These are phyloP conservation scores for Pachyramphus minor DNA, from an alignment of 2,113 vertebrate genomes.

Conservation along the genomic window DNA sequence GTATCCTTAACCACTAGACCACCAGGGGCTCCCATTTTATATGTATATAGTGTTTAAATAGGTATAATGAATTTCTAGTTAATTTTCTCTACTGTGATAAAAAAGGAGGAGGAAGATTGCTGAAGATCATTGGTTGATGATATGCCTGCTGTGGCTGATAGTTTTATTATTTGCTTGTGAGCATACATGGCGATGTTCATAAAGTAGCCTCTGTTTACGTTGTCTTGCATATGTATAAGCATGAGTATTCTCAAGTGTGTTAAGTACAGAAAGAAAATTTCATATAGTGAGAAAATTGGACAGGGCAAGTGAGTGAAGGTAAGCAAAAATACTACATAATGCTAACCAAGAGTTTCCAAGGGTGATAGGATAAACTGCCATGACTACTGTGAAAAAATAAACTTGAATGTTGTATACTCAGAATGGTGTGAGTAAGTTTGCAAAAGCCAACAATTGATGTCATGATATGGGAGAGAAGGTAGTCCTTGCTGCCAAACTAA, in stretches of 20 bases:
- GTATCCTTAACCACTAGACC: no score
- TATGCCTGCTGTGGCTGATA: neutral
- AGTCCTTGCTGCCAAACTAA: neutral
- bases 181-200: neutral
- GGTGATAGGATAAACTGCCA: neutral
- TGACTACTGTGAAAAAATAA: neutral
- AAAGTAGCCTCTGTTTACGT: neutral
- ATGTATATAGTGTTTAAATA: neutral
- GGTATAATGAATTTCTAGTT: neutral
- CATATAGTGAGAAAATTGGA: neutral
- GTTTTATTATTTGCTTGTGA: neutral
- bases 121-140: neutral
- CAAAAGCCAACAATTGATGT: neutral
- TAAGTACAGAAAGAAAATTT: neutral
- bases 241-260: neutral
- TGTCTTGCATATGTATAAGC: neutral
- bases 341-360: neutral
- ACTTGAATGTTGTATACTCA: neutral
- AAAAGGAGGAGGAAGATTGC: neutral
- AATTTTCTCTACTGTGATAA: neutral
- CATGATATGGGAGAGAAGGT: neutral
- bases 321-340: neutral
- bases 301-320: neutral
- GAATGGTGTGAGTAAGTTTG: neutral
- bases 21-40: neutral